Percentiles rank a stretch among this genome's conserved stretches.
phyloP scores from a whole-genome alignment of 2,113 vertebrate species.

The Ptyas mucosa region DNA sequence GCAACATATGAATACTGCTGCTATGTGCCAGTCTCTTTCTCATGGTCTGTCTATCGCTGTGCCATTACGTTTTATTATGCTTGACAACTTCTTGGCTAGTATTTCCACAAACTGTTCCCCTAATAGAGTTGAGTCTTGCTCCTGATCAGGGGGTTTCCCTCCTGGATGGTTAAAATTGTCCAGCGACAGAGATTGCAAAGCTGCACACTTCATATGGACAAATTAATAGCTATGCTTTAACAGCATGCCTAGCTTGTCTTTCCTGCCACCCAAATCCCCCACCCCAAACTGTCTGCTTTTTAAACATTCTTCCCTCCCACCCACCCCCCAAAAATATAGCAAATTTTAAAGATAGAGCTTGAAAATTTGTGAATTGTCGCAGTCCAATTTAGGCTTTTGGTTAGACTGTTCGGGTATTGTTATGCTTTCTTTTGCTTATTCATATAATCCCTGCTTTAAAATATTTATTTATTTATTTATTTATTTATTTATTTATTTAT shows the following conservation, averaged over 20 bases:
- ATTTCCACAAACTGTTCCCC: background rate
- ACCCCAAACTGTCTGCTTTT: background rate
- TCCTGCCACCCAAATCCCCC: background rate
- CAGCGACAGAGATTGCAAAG: background rate
- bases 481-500: no score
- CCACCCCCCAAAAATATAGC: background rate
- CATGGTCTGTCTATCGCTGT: background rate
- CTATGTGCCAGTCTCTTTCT: background rate
- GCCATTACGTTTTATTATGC: background rate
- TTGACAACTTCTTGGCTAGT: background rate
- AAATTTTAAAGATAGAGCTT: background rate
- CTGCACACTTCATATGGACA: background rate
- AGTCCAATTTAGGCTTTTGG: background rate
- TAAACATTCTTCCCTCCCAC: background rate
- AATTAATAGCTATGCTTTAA: background rate
- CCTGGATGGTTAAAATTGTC: background rate
- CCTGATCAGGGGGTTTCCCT: background rate
- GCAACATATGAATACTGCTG: background rate
- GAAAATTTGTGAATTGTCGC: background rate
- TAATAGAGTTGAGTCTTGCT: background rate
- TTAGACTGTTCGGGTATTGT: background rate
- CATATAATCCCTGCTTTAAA: background rate
- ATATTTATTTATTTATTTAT: no score
- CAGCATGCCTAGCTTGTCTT: background rate
- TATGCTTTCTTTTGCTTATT: background rate